phyloP scores from a whole-genome alignment of 2,888 invertebrate species.

The Acleris laterana region DNA sequence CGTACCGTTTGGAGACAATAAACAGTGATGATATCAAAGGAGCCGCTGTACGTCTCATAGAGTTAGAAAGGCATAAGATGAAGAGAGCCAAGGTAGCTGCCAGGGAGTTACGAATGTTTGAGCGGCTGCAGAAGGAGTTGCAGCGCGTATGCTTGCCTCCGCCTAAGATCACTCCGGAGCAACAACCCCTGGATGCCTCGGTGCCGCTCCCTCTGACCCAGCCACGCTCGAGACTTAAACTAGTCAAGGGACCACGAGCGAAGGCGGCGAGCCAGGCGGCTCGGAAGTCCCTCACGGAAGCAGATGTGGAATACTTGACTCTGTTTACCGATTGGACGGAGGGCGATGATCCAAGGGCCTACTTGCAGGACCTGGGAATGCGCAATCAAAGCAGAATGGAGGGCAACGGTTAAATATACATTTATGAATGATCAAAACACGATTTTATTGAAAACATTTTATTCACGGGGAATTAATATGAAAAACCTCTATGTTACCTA shows the following conservation, averaged over 20 bases:
- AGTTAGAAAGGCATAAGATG: constrained; percentile 76
- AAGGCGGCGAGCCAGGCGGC: not conserved
- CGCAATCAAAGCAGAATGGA: constrained; percentile 21
- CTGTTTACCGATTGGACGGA: constrained; percentile 74
- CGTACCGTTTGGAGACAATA: constrained; percentile 81
- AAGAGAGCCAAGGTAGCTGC: constrained; percentile 83
- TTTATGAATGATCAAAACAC: constrained; percentile 45
- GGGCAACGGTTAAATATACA: constrained; percentile 5
- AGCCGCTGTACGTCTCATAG: constrained; percentile 80
- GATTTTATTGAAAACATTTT: constrained; percentile 74
- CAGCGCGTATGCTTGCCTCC: constrained; percentile 41
- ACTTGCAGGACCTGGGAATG: constrained; percentile 50
- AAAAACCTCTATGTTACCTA: constrained; percentile 65
- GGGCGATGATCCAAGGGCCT: constrained; percentile 63
- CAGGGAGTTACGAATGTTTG: constrained; percentile 81
- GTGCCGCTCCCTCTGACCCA: not conserved
- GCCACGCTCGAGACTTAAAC: not conserved
- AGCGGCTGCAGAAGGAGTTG: constrained; percentile 73
- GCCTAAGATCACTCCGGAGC: constrained; percentile 1
- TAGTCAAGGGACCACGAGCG: not conserved
- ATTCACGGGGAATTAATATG: constrained; percentile 73
- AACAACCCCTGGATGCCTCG: not conserved
- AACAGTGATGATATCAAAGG: constrained; percentile 78
- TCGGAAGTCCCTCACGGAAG: constrained; percentile 52
- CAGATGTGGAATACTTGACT: constrained; percentile 66